Evolutionary conservation across 2,797 vertebrate species (phyloP).

Genomic region (Chloroceryle inda): DNA sequence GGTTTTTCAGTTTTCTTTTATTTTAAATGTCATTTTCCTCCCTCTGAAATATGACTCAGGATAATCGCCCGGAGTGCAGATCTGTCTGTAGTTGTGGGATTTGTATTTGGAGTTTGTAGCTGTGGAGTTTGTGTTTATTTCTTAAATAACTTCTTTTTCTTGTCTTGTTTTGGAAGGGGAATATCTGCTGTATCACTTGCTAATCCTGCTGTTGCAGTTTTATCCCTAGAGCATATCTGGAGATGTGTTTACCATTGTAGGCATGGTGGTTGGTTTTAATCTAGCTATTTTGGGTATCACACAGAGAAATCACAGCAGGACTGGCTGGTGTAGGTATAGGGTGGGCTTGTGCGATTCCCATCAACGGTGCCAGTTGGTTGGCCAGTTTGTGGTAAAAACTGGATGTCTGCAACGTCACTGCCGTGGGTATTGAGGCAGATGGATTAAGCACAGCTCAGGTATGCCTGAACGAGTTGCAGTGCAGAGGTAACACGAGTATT

Average conservation of each 20-base stretch:
- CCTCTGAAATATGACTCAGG: neutral
- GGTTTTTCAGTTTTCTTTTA: neutral
- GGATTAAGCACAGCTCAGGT: slow-evolving; percentile 38
- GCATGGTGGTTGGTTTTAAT: neutral
- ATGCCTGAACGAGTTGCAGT: neutral
- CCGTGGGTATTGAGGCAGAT: neutral
- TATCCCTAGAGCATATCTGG: neutral
- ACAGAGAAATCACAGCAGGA: neutral
- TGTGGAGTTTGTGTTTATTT: slow-evolving; percentile 14
- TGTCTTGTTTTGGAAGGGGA: neutral
- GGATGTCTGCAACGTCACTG: neutral
- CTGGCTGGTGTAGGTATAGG: neutral
- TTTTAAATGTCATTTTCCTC: neutral
- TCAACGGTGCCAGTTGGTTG: neutral
- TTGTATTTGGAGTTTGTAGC: neutral
- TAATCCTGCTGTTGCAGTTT: neutral
- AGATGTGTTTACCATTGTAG: neutral
- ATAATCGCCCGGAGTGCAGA: neutral
- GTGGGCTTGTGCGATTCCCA: neutral
- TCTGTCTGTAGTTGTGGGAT: neutral
- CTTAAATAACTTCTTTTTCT: neutral
- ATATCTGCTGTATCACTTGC: slow-evolving; percentile 23
- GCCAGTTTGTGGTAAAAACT: neutral
- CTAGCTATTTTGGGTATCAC: neutral
- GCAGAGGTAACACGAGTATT: neutral